Percentiles rank a stretch among this genome's conserved stretches.
Evolutionary conservation across 2,113 vertebrate species (phyloP).

Genomic region (Ictalurus punctatus): DNA sequence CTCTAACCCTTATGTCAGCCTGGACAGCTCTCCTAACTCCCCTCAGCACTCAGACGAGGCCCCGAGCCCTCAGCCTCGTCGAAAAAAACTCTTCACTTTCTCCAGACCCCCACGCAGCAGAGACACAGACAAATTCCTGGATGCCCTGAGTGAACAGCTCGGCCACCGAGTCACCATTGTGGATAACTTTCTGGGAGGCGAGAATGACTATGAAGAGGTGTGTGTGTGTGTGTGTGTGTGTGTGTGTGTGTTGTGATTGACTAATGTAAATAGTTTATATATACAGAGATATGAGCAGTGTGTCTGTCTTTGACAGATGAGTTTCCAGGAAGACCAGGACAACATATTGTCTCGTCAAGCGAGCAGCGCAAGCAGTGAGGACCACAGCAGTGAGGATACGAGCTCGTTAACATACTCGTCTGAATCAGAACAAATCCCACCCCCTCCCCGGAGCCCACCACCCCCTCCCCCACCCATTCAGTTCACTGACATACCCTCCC

Average conservation of each 20-base stretch:
- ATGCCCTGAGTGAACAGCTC: conserved; percentile 90
- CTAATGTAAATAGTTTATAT: no score
- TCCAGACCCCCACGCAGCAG: conserved; percentile 84
- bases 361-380: conserved; percentile 90
- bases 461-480: conserved; percentile 79
- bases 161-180: conserved; percentile 85
- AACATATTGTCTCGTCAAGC: conserved; percentile 77
- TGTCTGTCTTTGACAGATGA: conserved; percentile 80
- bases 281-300: conserved; percentile 81
- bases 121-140: conserved; percentile 93
- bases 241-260: background rate
- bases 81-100: conserved; percentile 92
- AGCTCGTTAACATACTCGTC: conserved; percentile 91
- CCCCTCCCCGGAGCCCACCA: conserved; percentile 82
- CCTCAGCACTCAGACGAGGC: conserved; percentile 71
- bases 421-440: conserved; percentile 85
- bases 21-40: conserved; percentile 88
- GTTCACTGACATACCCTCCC: conserved; percentile 78
- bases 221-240: conserved; percentile 40
- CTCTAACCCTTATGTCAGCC: conserved; percentile 93
- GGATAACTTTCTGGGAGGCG: conserved; percentile 85
- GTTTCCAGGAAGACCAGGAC: conserved; percentile 91
- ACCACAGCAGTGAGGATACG: conserved; percentile 88
- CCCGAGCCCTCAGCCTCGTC: conserved; percentile 76
- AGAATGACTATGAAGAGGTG: conserved; percentile 98